Conservation (phyloP, 2,113 vertebrate genomes). For the Mastomys natalensis region DNA sequence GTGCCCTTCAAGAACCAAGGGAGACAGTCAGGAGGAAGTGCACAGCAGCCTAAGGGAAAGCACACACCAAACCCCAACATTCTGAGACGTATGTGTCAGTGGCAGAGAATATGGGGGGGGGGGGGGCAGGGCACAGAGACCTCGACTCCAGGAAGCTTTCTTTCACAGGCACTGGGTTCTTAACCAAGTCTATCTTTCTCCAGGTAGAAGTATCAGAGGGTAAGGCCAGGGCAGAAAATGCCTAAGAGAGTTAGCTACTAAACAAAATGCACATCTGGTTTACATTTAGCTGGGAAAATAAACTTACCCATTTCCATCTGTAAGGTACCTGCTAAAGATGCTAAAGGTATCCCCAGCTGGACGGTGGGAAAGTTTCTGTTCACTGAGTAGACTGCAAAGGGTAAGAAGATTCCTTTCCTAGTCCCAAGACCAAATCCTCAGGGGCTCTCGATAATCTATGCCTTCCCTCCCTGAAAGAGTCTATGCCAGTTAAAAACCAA, state of each 20-base stretch:
- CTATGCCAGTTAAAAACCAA: not conserved
- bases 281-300: not conserved
- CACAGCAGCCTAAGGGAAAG: not conserved
- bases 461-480: not conserved
- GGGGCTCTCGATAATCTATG: not conserved
- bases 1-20: not conserved
- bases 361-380: not conserved
- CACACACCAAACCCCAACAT: not conserved
- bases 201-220: not conserved
- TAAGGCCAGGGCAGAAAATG: not conserved
- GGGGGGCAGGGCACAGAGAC: not conserved
- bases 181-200: not conserved
- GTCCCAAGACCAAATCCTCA: not conserved
- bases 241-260: not conserved
- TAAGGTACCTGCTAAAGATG: not conserved
- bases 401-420: not conserved
- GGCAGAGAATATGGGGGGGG: rapidly evolving
- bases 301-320: slow-evolving; percentile 27
- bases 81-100: rapidly evolving
- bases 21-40: not conserved
- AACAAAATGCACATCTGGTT: rapidly evolving
- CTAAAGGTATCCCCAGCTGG: not conserved
- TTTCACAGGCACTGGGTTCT: not conserved
- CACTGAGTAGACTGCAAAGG: not conserved
- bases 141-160: not conserved